Evolutionary conservation across 2,113 vertebrate genomes (phyloP).

Genomic region (Prunella fulvescens): DNA sequence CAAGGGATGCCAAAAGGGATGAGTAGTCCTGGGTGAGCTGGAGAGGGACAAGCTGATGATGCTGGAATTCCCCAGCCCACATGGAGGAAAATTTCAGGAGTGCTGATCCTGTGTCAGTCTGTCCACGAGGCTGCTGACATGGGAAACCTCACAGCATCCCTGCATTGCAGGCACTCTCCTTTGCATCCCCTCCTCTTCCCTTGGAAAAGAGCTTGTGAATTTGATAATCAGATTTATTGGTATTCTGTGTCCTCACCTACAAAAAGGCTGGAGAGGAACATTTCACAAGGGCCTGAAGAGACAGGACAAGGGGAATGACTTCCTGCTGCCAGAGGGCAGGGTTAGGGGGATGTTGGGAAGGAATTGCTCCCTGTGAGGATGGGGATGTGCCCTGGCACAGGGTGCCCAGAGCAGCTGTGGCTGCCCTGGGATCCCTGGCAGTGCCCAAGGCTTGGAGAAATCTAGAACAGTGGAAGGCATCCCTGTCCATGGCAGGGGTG

Average conservation of each 20-base stretch:
- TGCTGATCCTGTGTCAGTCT: fast-evolving
- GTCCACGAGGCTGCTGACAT: not conserved
- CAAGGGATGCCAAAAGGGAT: not conserved
- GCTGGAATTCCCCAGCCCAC: not conserved
- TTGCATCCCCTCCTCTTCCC: not conserved
- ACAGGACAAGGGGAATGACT: not conserved
- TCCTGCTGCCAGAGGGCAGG: not conserved
- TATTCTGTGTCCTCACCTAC: not conserved
- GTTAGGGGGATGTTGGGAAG: fast-evolving
- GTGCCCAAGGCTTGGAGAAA: fast-evolving
- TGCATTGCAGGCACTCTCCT: not conserved
- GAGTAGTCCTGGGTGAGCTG: not conserved
- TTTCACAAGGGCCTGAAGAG: not conserved
- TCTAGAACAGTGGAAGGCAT: not conserved
- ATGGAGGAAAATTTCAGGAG: not conserved
- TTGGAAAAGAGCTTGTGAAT: not conserved
- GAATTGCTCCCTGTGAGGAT: fast-evolving
- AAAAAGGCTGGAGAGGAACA: not conserved
- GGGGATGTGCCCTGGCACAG: not conserved
- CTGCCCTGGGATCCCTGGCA: not conserved
- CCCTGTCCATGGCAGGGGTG: not conserved
- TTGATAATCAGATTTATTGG: not conserved
- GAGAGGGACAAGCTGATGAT: not conserved
- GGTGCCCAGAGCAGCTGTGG: not conserved
- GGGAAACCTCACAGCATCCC: not conserved